A percentile compares a stretch with the other conserved stretches of the same genome.
phyloP scores from a whole-genome alignment of 2,797 vertebrate species.

The Potorous gilbertii region DNA sequence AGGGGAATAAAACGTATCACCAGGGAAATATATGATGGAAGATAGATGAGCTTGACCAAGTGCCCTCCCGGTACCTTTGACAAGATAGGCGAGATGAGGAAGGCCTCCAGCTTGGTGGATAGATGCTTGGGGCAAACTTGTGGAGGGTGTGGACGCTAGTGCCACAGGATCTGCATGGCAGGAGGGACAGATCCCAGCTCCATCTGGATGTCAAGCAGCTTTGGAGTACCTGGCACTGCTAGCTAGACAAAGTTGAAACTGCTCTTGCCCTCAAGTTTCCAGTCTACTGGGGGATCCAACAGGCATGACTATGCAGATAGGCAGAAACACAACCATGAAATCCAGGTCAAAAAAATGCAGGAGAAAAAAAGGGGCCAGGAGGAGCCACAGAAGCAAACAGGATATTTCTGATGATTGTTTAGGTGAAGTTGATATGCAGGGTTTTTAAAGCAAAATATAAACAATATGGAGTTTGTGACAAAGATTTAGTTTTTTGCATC shows the following conservation, averaged over 20 bases:
- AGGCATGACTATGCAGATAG: background rate
- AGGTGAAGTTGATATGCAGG: background rate
- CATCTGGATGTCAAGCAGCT: background rate
- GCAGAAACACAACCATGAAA: too few relatives aligned
- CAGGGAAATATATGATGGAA: background rate
- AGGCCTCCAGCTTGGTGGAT: background rate
- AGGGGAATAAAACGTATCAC: background rate
- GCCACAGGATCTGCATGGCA: background rate
- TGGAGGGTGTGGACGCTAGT: background rate
- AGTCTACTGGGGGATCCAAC: background rate
- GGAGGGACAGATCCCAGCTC: background rate
- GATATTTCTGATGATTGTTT: background rate
- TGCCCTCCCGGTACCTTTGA: background rate
- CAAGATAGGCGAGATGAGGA: background rate
- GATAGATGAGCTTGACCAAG: background rate
- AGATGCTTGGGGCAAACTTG: too few relatives aligned
- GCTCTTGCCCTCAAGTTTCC: background rate
- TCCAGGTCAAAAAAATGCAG: background rate
- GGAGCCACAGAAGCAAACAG: background rate
- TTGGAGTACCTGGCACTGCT: rapidly evolving
- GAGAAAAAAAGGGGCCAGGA: background rate
- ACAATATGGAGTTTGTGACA: background rate
- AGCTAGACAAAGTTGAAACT: background rate
- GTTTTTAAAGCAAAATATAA: background rate
- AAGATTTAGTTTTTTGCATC: background rate